phyloP scores from a whole-genome alignment of 2,888 invertebrate genomes.

The Drosophila vallismaia region DNA sequence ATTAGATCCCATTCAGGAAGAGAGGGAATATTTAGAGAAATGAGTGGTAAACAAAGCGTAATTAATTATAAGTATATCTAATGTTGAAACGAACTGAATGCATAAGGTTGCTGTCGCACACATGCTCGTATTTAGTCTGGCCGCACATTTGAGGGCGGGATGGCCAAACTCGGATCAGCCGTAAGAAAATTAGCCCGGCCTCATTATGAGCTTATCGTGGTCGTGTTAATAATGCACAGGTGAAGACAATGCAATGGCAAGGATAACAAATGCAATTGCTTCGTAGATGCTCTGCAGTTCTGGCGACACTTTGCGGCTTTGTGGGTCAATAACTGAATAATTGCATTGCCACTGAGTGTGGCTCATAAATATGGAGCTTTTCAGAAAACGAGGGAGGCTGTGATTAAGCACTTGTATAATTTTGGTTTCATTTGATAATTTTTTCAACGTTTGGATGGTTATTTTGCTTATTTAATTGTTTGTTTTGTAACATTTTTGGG shows the following conservation, averaged over 20 bases:
- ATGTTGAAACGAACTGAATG: neutral
- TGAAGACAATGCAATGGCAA: constrained; percentile 54
- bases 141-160: constrained; percentile 54
- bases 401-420: no score
- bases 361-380: constrained; percentile 41
- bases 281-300: constrained; percentile 5
- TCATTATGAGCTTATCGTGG: constrained; percentile 76
- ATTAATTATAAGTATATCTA: neutral
- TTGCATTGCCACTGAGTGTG: constrained; percentile 50
- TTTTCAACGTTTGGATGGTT: no score
- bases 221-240: constrained; percentile 78
- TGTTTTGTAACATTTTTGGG: neutral
- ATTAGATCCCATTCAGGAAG: neutral
- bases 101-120: constrained; percentile 10
- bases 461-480: neutral
- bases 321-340: constrained; percentile 75
- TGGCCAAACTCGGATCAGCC: constrained; percentile 21
- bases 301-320: constrained; percentile 68
- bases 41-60: neutral
- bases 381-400: neutral
- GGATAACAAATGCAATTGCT: constrained; percentile 5
- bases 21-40: neutral
- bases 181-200: constrained; percentile 49
- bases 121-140: constrained; percentile 10
- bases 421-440: no score